These are phyloP conservation scores for Astur gentilis DNA, from an alignment of 2,113 vertebrate genomes.

Conservation along the genomic window DNA sequence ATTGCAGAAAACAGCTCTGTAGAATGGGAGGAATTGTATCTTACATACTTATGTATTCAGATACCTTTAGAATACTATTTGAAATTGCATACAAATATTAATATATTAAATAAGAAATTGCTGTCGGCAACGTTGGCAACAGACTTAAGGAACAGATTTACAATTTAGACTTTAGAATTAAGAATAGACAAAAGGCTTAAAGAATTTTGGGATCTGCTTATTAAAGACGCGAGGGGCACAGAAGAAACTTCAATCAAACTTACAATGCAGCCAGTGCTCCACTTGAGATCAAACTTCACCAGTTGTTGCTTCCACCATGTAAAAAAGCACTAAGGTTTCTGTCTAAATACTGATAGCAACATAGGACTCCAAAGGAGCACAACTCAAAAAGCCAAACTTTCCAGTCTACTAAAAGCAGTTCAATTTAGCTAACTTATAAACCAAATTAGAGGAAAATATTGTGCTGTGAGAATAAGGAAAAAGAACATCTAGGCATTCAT, in stretches of 20 bases:
- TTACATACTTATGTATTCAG: not conserved
- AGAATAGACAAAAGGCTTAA: not conserved
- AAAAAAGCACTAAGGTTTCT: not conserved
- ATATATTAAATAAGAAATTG: not conserved
- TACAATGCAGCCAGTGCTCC: not conserved
- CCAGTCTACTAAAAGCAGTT: not conserved
- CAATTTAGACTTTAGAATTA: not conserved
- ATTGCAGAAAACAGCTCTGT: slow-evolving; percentile 2
- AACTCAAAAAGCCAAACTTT: not conserved
- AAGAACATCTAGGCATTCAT: not conserved
- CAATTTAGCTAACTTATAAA: not conserved
- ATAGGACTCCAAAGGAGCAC: not conserved
- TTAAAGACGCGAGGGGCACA: not conserved
- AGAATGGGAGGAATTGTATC: not conserved
- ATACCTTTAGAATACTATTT: not conserved
- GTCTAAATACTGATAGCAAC: not conserved
- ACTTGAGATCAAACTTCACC: not conserved
- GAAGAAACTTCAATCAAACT: not conserved
- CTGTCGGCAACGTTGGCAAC: not conserved
- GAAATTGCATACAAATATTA: not conserved
- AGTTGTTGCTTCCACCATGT: not conserved
- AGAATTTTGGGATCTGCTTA: not conserved
- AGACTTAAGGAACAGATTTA: not conserved
- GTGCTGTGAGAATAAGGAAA: not conserved
- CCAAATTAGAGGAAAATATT: not conserved